These are phyloP conservation scores for Otus scops DNA, from an alignment of 2,797 vertebrate species.

Conservation along the genomic window DNA sequence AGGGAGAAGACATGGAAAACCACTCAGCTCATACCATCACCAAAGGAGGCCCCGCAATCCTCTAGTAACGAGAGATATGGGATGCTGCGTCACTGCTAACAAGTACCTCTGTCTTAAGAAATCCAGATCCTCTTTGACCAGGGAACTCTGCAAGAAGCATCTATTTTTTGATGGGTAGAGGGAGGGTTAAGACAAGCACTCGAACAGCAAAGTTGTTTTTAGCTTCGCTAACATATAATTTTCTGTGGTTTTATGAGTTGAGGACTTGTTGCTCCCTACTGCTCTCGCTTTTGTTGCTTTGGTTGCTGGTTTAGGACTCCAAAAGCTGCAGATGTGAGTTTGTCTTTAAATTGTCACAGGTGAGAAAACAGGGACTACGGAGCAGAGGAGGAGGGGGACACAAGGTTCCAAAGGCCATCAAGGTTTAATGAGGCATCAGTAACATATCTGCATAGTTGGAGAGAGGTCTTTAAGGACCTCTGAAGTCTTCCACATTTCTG, in stretches of 20 bases:
- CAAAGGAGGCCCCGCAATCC: neutral
- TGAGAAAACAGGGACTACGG: neutral
- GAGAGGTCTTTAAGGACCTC: neutral
- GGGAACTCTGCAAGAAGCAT: neutral
- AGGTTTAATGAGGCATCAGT: neutral
- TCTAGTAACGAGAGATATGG: rapidly evolving
- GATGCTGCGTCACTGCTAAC: neutral
- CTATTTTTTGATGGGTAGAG: neutral
- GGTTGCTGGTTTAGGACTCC: neutral
- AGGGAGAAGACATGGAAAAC: neutral
- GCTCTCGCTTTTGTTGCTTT: neutral
- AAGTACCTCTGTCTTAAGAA: neutral
- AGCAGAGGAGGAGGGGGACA: neutral
- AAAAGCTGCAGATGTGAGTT: neutral
- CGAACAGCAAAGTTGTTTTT: neutral
- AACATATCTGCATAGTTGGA: neutral
- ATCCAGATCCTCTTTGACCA: neutral
- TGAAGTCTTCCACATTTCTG: neutral
- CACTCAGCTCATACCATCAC: neutral
- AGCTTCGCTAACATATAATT: neutral
- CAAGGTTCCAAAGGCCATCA: neutral
- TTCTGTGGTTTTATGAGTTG: neutral
- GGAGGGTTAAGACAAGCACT: neutral
- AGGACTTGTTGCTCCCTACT: neutral
- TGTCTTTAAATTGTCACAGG: neutral